phyloP scores from a whole-genome alignment of 1,140 invertebrate genomes.

The Odontomachus brunneus region DNA sequence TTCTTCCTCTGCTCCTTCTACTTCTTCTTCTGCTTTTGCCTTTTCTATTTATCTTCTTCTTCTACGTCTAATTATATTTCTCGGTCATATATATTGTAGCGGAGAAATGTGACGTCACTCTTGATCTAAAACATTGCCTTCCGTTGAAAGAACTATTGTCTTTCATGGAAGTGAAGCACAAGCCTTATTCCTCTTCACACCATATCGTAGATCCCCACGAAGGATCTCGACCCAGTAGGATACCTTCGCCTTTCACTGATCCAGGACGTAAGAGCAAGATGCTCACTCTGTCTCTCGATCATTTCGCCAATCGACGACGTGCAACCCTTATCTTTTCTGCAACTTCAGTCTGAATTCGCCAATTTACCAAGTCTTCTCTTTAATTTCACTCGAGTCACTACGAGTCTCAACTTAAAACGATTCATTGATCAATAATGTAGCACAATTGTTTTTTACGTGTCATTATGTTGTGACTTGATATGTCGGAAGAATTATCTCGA shows the following conservation, averaged over 20 bases:
- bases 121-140: constrained; percentile 10
- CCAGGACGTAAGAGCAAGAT: constrained; percentile 9
- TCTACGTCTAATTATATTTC: background rate
- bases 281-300: constrained; percentile 11
- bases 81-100: background rate
- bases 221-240: background rate
- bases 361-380: background rate
- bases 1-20: background rate
- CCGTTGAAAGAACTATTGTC: background rate
- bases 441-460: no score
- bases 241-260: constrained; percentile 36
- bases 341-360: background rate
- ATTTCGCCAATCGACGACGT: constrained; percentile 12
- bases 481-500: no score
- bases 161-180: background rate
- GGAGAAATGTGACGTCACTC: background rate
- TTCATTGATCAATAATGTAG: no score
- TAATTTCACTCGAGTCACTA: background rate
- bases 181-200: background rate
- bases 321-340: background rate
- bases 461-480: no score
- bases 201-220: background rate
- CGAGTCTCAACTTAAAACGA: no score
- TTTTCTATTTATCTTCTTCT: background rate
- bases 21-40: background rate